Evolutionary conservation across 2,797 vertebrate genomes (phyloP).

Genomic region (Argentina silus): DNA sequence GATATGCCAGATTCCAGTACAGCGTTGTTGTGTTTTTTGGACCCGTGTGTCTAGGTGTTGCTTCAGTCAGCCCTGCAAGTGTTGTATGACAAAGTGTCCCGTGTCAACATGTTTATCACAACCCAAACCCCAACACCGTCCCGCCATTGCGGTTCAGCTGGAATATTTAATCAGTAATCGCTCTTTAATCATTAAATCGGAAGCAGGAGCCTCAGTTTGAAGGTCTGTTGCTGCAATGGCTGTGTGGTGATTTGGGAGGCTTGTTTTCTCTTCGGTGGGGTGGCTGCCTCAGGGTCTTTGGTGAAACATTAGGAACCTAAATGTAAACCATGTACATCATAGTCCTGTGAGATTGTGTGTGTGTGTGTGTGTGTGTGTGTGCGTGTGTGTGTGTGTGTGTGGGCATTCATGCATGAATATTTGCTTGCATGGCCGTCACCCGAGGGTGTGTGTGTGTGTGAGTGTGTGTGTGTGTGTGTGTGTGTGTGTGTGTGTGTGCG

Average conservation of each 20-base stretch:
- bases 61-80: neutral
- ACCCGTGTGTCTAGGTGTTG: neutral
- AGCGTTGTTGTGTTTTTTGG: neutral
- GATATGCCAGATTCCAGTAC: neutral
- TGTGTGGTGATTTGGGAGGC: neutral
- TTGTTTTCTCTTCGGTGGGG: neutral
- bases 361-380: constrained; percentile 7
- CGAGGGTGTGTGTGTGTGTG: constrained; percentile 5
- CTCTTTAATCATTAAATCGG: constrained; percentile 34
- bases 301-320: no score
- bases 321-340: neutral
- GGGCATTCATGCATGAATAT: neutral
- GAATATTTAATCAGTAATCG: constrained; percentile 54
- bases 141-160: neutral
- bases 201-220: neutral
- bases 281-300: neutral
- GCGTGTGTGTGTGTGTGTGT: neutral
- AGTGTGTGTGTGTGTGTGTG: neutral
- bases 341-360: neutral
- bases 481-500: constrained; percentile 6
- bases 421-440: no score
- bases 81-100: neutral
- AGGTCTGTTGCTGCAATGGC: constrained; percentile 16
- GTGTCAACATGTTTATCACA: neutral
- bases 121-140: neutral